Evolutionary conservation across 2,888 invertebrate species (phyloP).

Genomic region (Pharmacophagus antenor): DNA sequence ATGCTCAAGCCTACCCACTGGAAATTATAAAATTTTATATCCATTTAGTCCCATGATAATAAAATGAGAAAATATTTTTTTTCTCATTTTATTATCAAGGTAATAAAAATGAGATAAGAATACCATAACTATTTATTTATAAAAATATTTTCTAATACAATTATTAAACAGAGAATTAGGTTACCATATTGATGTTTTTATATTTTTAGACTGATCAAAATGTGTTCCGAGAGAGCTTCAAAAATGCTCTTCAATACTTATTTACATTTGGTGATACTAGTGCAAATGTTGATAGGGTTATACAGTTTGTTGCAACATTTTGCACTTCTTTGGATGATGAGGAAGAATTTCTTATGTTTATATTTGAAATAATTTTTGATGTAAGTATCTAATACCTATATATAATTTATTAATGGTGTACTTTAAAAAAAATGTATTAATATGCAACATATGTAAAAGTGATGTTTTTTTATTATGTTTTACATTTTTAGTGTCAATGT

Average conservation of each 20-base stretch:
- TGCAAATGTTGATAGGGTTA: constrained; percentile 83
- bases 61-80: too few relatives aligned
- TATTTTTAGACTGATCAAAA: constrained; percentile 66
- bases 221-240: constrained; percentile 83
- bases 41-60: too few relatives aligned
- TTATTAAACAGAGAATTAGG: background rate
- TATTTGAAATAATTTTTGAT: constrained; percentile 83
- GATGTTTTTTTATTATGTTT: background rate
- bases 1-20: too few relatives aligned
- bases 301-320: constrained; percentile 87
- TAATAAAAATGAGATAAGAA: too few relatives aligned
- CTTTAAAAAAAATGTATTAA: too few relatives aligned
- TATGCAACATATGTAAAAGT: too few relatives aligned
- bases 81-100: too few relatives aligned
- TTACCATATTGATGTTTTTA: background rate
- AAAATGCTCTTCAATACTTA: constrained; percentile 82
- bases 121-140: too few relatives aligned
- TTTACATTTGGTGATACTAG: constrained; percentile 85
- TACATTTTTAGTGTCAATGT: constrained; percentile 64
- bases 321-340: constrained; percentile 82
- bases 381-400: constrained; percentile 55
- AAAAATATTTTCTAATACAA: too few relatives aligned
- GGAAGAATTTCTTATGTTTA: constrained; percentile 78
- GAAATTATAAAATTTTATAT: too few relatives aligned
- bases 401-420: too few relatives aligned